phyloP scores from a whole-genome alignment of 1,140 invertebrate species.

The Ectropis grisescens region DNA sequence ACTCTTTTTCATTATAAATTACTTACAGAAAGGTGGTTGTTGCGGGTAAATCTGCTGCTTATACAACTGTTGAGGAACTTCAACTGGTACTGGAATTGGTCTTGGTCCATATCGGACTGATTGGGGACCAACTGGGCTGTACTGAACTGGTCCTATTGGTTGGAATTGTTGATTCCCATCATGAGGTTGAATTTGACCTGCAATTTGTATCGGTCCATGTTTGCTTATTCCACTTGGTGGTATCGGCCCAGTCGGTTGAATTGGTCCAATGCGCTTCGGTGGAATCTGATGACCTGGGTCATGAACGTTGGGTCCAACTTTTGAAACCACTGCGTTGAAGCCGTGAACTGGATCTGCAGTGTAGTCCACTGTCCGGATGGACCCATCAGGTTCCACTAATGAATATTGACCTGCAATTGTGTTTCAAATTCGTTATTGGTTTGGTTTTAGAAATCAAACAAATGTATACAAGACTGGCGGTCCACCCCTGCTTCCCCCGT shows the following conservation, averaged over 20 bases:
- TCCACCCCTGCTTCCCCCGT: too few relatives aligned
- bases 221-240: conserved; percentile 4
- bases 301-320: conserved; percentile 69
- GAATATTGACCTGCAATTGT: conserved; percentile 72
- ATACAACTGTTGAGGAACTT: conserved; percentile 24
- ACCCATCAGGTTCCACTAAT: conserved; percentile 78
- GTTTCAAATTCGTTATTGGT: too few relatives aligned
- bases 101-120: conserved; percentile 23
- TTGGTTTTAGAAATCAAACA: background rate
- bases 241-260: conserved; percentile 14
- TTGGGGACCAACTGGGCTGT: too few relatives aligned
- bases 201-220: too few relatives aligned
- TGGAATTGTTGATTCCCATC: too few relatives aligned
- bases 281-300: conserved; percentile 25
- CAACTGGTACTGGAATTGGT: conserved; percentile 39
- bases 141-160: too few relatives aligned
- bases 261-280: too few relatives aligned
- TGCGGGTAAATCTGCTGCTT: conserved; percentile 2
- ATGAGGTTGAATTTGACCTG: too few relatives aligned
- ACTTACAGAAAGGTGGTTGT: conserved; percentile 55
- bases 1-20: too few relatives aligned
- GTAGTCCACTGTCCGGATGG: conserved; percentile 76
- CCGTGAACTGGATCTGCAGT: conserved; percentile 72
- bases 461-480: too few relatives aligned
- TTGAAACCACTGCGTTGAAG: conserved; percentile 72